Base-by-base conservation (phyloP, 2,888 invertebrate genomes). In the Stenoptilia bipunctidactyla region DNA sequence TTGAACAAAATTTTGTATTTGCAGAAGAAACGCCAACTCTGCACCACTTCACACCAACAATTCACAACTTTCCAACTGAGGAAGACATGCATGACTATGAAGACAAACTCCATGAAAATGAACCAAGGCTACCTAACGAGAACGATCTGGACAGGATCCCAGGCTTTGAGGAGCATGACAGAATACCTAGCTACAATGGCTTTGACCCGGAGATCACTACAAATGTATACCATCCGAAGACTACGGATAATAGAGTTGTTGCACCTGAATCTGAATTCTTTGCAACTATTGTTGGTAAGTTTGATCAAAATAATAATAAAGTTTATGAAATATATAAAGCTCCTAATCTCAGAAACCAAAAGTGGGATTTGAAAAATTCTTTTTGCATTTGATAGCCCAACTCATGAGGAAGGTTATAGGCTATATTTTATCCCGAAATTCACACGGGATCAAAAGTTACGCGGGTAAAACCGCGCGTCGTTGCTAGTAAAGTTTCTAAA, bases 251-350 rank as follows among this genome's bases (percentile, higher is more conserved):
- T 41, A 65, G 80, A 40, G 80, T 82, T 1, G 79, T 79, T 1
- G 80, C 79, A 1, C 82, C 80, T 0, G 82, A 82, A 42, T 82
- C 82, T 0, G 82, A 83, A 46, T 82, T 82, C 56, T 80, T 76
- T 44, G 82, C 82, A 27, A 82, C 82, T 50, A 73, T 83, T 50
- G 77, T 83, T 51, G 82, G 82, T 82, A 41, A 72, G 80, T 56
- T 13, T 8, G n/a, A 15, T n/a, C 20, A n/a, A 8, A 8, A 20
- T 10, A 10, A 20, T n/a, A n/a, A n/a, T n/a, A n/a, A n/a, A n/a
- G n/a, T n/a, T n/a, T n/a, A n/a, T n/a, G n/a, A n/a, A n/a, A n/a
- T n/a, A n/a, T n/a, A n/a, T n/a, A n/a, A n/a, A n/a, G n/a, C n/a
- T n/a, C n/a, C n/a, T n/a, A n/a, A n/a, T n/a, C n/a, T n/a, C n/a